Percentiles rank a stretch among this genome's conserved stretches.
Evolutionary conservation across 2,113 vertebrate species (phyloP).

Genomic region (Oceanodroma tethys): DNA sequence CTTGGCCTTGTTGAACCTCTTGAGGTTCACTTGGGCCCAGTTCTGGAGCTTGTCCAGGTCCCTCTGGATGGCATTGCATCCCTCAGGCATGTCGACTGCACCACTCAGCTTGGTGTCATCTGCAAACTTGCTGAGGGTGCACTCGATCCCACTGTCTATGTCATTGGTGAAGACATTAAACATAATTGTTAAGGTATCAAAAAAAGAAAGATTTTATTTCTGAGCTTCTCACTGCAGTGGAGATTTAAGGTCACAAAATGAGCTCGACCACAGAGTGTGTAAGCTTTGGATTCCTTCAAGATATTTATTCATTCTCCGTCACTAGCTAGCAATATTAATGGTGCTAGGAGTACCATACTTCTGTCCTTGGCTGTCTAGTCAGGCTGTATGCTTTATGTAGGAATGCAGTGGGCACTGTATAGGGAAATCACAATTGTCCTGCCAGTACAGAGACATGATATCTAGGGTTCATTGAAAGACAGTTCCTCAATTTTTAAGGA

Average conservation of each 20-base stretch:
- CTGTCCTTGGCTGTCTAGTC: not conserved
- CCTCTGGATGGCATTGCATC: no score
- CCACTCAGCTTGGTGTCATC: no score
- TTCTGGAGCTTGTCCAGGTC: no score
- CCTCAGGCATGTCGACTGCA: no score
- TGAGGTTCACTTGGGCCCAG: no score
- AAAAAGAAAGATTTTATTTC: not conserved
- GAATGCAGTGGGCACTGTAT: not conserved
- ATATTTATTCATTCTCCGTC: not conserved
- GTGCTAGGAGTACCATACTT: not conserved
- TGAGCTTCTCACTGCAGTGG: not conserved
- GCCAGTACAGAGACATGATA: not conserved
- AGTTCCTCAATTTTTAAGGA: not conserved
- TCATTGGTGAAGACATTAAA: no score
- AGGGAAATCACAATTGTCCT: not conserved
- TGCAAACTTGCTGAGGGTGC: no score
- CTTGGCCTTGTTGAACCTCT: no score
- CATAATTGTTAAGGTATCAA: not conserved
- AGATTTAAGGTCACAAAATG: not conserved
- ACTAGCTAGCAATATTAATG: not conserved
- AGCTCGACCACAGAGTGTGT: not conserved
- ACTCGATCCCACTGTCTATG: no score
- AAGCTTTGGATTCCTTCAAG: not conserved
- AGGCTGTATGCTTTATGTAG: not conserved
- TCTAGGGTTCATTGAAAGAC: not conserved